Evolutionary conservation across 2,113 vertebrate genomes (phyloP).

Genomic region (Puntigrus tetrazona): DNA sequence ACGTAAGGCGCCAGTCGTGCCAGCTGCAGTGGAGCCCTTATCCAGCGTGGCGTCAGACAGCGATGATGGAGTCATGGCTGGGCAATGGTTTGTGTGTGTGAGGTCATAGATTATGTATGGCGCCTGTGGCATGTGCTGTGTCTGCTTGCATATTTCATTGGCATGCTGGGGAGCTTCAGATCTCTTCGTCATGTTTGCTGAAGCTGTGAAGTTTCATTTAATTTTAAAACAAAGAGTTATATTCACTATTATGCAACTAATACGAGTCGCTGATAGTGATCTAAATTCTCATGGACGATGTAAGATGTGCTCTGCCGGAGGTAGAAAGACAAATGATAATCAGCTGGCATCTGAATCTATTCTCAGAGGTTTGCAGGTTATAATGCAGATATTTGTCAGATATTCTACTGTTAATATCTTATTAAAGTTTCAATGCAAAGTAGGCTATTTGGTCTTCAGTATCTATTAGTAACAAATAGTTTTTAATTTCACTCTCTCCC

Average conservation of each 20-base stretch:
- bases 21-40: background rate
- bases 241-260: background rate
- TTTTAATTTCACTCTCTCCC: slow-evolving; percentile 9
- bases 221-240: background rate
- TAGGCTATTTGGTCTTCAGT: slow-evolving; percentile 31
- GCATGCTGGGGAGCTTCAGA: slow-evolving; percentile 38
- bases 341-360: background rate
- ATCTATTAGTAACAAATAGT: slow-evolving; percentile 58
- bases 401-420: background rate
- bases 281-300: background rate
- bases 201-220: background rate
- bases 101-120: slow-evolving; percentile 66
- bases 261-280: background rate
- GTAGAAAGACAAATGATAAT: background rate
- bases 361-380: background rate
- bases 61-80: slow-evolving; percentile 2
- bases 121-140: slow-evolving; percentile 49
- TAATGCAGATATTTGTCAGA: background rate
- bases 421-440: slow-evolving; percentile 40
- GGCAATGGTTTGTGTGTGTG: slow-evolving; percentile 58
- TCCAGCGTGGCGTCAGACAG: slow-evolving; percentile 14
- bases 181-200: slow-evolving; percentile 24
- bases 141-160: slow-evolving; percentile 53
- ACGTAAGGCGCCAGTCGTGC: background rate
- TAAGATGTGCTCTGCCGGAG: background rate